Base-by-base conservation (phyloP, 1,140 invertebrate species). In the Trichomalopsis sarcophagae region DNA sequence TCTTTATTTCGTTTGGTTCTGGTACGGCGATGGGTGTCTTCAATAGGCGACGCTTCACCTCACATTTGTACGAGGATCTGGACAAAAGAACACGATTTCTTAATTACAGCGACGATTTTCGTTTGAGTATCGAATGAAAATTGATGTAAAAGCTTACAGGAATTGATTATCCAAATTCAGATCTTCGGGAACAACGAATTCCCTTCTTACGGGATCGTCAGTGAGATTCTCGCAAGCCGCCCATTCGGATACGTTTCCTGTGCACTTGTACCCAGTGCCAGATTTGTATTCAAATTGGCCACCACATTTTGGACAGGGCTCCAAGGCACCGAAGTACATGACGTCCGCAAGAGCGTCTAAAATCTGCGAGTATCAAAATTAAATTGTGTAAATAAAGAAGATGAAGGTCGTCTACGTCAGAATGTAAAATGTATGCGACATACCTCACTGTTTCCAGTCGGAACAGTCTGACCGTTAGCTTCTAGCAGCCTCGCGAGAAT, bases 191-290 rank as follows among this genome's bases (percentile, higher is more conserved):
- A 99, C 91, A 89, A 94, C 94, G 88, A 98, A 97, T 73, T 94
- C 91, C n/a, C 90, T 94, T 81, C 97, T 93, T 88, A 96, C 94
- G 9, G 98, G 98, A 30, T 96, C 94, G 88, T 95, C 95, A 0
- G 95, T 95, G 11, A 95, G 89, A 87, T 96, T 95, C 68, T 94
- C 94, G 91, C 99, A 99, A 92, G 97, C 97, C 0, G 97, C 96
- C 97, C 98, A 99, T 91, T 98, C 98, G 30, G 96, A 96, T 50
- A 98, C 88, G 91, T 96, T 94, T 69, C 98, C 98, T 87, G 91
- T 93, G 90, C 98, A 99, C 85, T 94, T 93, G 89, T 98, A 99
- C 1, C 96, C 96, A 87, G 92, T 74, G 30, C 95, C 95, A 88
- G 96, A 96, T 82, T 95, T 95, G 86, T 95, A 96, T 77, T 94